Base-by-base conservation (phyloP, 2,113 vertebrate genomes). In the Monarcha castaneiventris region DNA sequence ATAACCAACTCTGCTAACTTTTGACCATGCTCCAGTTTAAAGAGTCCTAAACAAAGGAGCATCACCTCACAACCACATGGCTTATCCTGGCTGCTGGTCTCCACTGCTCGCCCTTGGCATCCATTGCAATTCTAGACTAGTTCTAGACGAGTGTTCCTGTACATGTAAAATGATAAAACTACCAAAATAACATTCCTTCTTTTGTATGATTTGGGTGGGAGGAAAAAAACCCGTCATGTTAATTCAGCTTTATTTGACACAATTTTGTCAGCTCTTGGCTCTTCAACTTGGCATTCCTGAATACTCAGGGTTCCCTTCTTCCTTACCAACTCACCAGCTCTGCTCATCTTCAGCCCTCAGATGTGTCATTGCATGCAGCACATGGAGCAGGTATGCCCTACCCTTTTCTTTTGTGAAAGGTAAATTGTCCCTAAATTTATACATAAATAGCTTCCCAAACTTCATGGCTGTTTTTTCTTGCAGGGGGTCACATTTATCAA, bases 331-430 rank as follows among this genome's bases (percentile, higher is more conserved):
- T 26, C 10, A 48, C 7, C 39, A 19, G 2, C 20, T 19, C 23
- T 3, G 5, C 9, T 59, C 3, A 1, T 58, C 29, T 49, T 72
- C 26, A 49, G 75, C 20, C 25, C 32, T 49, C 0, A 0, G 5
- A 54, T 20, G 7, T 67, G 9, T 3, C 1, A 3, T 13, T 49
- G 51, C 32, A 16, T 35, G n/a, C 18, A 41, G 71, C 16, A 33
- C 23, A 6, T 1, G 1, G 22, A 11, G 27, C 33, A 82, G 13
- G 7, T 32, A 51, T 84, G 13, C 23, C 26, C 0, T 1, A 80
- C 32, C 25, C 9, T 68, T 32, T 37, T 67, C 16, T 21, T 73
- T 27, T 17, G 10, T 33, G 26, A 72, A 68, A 18, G 33, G 16
- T 37, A 59, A 86, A 48, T 3, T 21, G 11, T 29, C 25, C 25